Evolutionary conservation across 2,113 vertebrate species (phyloP).

Genomic region (Turnix velox): DNA sequence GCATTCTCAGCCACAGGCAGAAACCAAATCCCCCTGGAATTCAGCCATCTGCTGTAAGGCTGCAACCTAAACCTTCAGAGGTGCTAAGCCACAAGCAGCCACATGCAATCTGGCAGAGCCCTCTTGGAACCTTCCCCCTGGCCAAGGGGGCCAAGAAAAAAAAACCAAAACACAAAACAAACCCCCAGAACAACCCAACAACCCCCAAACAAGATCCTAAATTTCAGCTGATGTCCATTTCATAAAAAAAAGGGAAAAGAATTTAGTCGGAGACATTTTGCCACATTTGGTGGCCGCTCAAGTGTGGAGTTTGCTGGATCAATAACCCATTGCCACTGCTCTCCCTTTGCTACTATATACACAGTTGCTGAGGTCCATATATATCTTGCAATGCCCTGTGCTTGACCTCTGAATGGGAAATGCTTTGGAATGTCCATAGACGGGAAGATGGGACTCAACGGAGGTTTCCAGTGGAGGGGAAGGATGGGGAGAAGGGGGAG

Average conservation of each 20-base stretch:
- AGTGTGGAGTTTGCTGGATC: constrained; percentile 11
- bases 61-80: constrained; percentile 27
- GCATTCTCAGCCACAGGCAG: background rate
- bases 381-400: constrained; percentile 84
- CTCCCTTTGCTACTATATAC: constrained; percentile 65
- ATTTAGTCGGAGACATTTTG: constrained; percentile 1
- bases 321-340: constrained; percentile 52
- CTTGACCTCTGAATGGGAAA: constrained; percentile 86
- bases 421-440: constrained; percentile 95
- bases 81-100: constrained; percentile 41
- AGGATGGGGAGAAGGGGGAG: background rate
- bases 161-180: background rate
- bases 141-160: background rate
- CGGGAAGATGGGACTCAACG: constrained; percentile 69
- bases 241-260: constrained; percentile 13
- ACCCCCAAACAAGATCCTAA: background rate
- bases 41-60: constrained; percentile 10
- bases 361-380: constrained; percentile 59
- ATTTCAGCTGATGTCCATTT: background rate
- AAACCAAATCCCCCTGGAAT: constrained; percentile 44
- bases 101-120: constrained; percentile 30
- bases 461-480: constrained; percentile 40
- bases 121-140: constrained; percentile 6
- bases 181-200: background rate
- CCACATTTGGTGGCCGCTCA: background rate